Percentiles rank a stretch among this genome's conserved stretches.
Evolutionary conservation across 2,113 vertebrate genomes (phyloP).

Genomic region (Struthio camelus): DNA sequence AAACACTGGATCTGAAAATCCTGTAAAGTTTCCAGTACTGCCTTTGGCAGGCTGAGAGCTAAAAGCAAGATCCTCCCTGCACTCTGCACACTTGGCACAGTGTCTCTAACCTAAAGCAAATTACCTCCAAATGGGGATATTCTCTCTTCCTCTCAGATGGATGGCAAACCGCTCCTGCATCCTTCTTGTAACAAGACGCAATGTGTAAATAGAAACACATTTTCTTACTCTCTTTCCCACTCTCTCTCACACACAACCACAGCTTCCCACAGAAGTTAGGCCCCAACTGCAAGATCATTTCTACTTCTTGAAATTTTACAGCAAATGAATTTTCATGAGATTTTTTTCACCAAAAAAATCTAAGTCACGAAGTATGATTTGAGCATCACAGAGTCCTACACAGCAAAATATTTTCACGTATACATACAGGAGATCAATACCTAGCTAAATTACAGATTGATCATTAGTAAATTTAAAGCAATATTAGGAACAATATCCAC

Average conservation of each 20-base stretch:
- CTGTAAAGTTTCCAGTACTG: background rate
- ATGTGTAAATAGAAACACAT: background rate
- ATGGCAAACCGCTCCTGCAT: background rate
- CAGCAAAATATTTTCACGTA: background rate
- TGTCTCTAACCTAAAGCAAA: background rate
- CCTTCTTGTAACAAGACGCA: background rate
- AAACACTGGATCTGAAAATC: background rate
- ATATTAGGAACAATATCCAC: background rate
- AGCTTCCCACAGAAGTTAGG: background rate
- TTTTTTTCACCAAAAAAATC: background rate
- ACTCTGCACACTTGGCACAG: background rate
- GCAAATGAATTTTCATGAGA: background rate
- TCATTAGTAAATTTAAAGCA: background rate
- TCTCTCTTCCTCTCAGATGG: background rate
- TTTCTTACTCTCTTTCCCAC: background rate
- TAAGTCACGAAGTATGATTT: background rate
- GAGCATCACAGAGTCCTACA: background rate
- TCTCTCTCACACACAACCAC: background rate
- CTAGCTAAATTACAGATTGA: background rate
- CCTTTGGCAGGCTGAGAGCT: rapidly evolving
- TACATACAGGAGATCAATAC: background rate
- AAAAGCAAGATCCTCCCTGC: background rate
- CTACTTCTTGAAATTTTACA: background rate
- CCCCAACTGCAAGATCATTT: background rate
- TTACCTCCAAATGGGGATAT: background rate